These are phyloP conservation scores for Monochamus alternatus DNA, from an alignment of 2,888 invertebrate genomes.

Conservation along the genomic window DNA sequence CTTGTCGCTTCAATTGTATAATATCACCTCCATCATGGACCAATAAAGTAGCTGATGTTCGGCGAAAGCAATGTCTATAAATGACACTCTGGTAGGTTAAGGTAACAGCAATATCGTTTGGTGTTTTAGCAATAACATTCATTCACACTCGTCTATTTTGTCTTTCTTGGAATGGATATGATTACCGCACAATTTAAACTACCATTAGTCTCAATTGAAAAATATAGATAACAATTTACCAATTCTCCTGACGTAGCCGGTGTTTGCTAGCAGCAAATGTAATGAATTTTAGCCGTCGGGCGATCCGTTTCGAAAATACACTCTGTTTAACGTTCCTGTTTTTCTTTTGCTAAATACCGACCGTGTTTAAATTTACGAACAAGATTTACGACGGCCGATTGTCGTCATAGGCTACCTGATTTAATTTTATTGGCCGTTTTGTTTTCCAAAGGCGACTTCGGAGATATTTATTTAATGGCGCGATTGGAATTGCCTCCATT, in stretches of 20 bases:
- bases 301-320: conserved; percentile 24
- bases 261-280: background rate
- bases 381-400: conserved; percentile 38
- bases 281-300: conserved; percentile 19
- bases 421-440: conserved; percentile 35
- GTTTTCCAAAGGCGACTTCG: conserved; percentile 28
- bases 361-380: conserved; percentile 31
- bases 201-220: background rate
- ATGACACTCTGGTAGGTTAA: no score
- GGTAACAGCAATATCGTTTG: no score
- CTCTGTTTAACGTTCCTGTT: conserved; percentile 16
- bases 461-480: conserved; percentile 26
- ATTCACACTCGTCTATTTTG: no score
- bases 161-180: no score
- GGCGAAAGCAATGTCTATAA: no score
- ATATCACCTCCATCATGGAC: no score
- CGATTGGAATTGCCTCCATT: conserved; percentile 8
- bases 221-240: background rate
- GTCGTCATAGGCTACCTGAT: conserved; percentile 41
- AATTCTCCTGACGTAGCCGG: background rate
- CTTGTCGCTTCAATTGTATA: no score
- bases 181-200: no score
- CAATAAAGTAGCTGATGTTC: no score
- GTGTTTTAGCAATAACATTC: no score
- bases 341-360: conserved; percentile 31